Evolutionary conservation across 2,113 vertebrate genomes (phyloP).

Genomic region (Tragelaphus scriptus): DNA sequence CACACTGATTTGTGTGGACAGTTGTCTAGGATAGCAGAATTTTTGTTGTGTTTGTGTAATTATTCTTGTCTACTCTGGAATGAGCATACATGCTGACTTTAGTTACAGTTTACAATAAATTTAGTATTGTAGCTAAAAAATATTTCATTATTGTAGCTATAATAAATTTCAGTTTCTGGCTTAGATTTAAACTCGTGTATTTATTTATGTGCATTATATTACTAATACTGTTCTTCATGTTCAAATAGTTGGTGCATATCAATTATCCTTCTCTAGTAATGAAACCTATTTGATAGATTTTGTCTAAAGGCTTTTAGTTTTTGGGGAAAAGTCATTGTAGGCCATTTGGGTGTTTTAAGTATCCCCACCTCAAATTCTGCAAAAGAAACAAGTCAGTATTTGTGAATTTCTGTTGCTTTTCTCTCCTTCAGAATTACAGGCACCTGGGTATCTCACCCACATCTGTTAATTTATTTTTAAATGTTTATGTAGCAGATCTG

Average conservation of each 20-base stretch:
- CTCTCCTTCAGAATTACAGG: background rate
- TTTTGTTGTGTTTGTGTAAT: slow-evolving; percentile 13
- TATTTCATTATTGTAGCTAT: background rate
- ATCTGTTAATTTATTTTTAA: background rate
- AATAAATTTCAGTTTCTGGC: background rate
- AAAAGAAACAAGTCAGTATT: background rate
- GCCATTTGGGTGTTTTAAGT: slow-evolving; percentile 3
- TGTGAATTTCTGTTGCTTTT: background rate
- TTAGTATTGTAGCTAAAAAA: background rate
- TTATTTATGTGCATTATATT: slow-evolving; percentile 3
- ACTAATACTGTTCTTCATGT: background rate
- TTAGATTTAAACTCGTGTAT: background rate
- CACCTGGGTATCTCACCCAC: background rate
- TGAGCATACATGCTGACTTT: background rate
- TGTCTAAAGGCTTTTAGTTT: background rate
- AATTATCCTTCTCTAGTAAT: background rate
- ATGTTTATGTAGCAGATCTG: background rate
- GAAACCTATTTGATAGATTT: background rate
- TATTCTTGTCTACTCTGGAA: background rate
- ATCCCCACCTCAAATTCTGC: background rate
- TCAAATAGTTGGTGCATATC: background rate
- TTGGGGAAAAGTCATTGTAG: background rate
- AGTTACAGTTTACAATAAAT: background rate
- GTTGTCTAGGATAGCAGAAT: background rate
- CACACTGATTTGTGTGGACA: background rate